phyloP scores from a whole-genome alignment of 2,797 vertebrate genomes.

The Lutjanus argentimaculatus region DNA sequence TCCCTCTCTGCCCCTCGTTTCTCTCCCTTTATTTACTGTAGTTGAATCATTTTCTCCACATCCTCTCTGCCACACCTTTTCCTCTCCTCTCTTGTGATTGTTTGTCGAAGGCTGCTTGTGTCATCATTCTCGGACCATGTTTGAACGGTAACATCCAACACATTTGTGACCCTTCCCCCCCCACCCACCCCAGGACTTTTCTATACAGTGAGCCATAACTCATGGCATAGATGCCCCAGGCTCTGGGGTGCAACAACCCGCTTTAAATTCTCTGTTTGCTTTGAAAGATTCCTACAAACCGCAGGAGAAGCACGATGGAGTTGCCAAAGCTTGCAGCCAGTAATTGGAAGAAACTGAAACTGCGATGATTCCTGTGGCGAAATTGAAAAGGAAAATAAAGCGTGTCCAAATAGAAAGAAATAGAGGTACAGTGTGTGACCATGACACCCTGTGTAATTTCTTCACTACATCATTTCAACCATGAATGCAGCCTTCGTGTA shows the following conservation, averaged over 20 bases:
- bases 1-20: background rate
- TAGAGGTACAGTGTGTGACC: background rate
- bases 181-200: background rate
- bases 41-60: background rate
- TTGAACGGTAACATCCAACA: background rate
- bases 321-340: background rate
- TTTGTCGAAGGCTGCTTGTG: constrained; percentile 1
- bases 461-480: background rate
- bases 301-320: background rate
- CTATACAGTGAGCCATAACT: background rate
- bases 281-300: background rate
- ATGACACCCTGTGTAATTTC: background rate
- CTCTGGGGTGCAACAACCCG: background rate
- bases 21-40: background rate
- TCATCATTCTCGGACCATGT: background rate
- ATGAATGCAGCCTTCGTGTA: background rate
- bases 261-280: constrained; percentile 10
- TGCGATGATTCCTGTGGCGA: background rate
- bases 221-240: background rate
- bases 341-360: constrained; percentile 11
- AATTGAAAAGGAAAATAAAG: background rate
- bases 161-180: background rate
- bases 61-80: background rate
- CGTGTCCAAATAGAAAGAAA: background rate
- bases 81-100: background rate